Evolutionary conservation across 1,140 invertebrate genomes (phyloP).

Genomic region (Zaprionus kolodkinae): DNA sequence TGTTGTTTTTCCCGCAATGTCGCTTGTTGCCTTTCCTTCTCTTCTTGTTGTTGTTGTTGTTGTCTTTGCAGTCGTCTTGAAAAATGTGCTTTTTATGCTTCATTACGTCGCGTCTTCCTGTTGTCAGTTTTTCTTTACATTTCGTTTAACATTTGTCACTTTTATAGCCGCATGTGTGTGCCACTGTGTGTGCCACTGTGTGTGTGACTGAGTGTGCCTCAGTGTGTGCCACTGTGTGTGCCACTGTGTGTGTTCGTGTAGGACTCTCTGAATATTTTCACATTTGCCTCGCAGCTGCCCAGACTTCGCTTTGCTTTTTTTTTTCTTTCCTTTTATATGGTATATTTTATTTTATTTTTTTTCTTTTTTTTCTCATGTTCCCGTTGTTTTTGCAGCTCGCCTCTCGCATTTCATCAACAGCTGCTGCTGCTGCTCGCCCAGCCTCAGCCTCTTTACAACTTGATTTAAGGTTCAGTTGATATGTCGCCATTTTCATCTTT

Average conservation of each 20-base stretch:
- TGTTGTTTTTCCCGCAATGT: constrained; percentile 20
- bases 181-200: constrained; percentile 11
- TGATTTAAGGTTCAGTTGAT: constrained; percentile 81
- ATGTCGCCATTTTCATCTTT: constrained; percentile 48
- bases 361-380: constrained; percentile 6
- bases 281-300: constrained; percentile 74
- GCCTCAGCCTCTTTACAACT: constrained; percentile 72
- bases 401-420: constrained; percentile 72
- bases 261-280: constrained; percentile 37
- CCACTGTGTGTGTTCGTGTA: constrained; percentile 22
- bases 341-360: constrained; percentile 33
- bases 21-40: constrained; percentile 4
- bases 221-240: constrained; percentile 9
- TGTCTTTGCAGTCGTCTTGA: constrained; percentile 68
- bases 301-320: constrained; percentile 65
- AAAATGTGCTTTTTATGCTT: constrained; percentile 81
- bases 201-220: no score
- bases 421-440: constrained; percentile 60
- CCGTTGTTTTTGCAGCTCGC: constrained; percentile 42
- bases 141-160: constrained; percentile 83
- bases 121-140: constrained; percentile 82
- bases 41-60: constrained; percentile 21
- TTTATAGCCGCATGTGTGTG: constrained; percentile 70
- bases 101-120: constrained; percentile 79
- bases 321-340: constrained; percentile 38